These are phyloP conservation scores for Glomeris marginata DNA, from an alignment of 2,888 invertebrate species.

Conservation along the genomic window DNA sequence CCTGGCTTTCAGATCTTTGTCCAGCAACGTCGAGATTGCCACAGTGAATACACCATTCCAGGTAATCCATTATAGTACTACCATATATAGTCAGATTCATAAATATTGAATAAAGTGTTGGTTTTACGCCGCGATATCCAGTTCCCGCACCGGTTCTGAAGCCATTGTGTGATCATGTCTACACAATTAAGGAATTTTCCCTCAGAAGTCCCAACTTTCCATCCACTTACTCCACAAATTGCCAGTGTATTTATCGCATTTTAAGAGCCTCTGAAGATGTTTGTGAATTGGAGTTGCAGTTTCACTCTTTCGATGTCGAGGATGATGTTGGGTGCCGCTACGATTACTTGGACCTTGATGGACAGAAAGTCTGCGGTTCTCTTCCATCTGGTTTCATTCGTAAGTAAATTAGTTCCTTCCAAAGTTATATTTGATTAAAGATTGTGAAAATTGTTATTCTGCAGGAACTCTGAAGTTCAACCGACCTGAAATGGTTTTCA, in stretches of 20 bases:
- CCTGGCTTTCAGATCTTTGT: conserved; percentile 16
- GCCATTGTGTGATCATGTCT: conserved; percentile 17
- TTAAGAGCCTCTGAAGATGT: conserved; percentile 15
- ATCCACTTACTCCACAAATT: conserved; percentile 17
- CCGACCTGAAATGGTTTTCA: conserved; percentile 16
- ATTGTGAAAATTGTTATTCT: background rate
- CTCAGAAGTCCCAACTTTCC: conserved; percentile 20
- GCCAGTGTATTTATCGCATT: conserved; percentile 17
- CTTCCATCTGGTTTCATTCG: conserved; percentile 16
- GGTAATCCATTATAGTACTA: no score
- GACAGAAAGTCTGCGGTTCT: conserved; percentile 19
- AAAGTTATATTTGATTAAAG: background rate
- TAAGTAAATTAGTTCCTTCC: conserved; percentile 7
- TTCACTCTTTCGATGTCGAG: conserved; percentile 21
- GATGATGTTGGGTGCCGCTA: conserved; percentile 19
- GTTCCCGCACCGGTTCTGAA: background rate
- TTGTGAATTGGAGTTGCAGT: conserved; percentile 19
- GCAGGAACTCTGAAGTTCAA: conserved; percentile 18
- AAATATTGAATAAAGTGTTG: no score
- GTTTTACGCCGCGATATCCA: background rate
- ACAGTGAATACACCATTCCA: background rate
- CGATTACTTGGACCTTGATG: conserved; percentile 20
- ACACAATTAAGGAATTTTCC: conserved; percentile 18
- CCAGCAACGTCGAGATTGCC: conserved; percentile 17
- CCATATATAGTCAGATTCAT: no score